Conservation (phyloP, 2,888 invertebrate genomes). For the Ophioninae sp. region DNA sequence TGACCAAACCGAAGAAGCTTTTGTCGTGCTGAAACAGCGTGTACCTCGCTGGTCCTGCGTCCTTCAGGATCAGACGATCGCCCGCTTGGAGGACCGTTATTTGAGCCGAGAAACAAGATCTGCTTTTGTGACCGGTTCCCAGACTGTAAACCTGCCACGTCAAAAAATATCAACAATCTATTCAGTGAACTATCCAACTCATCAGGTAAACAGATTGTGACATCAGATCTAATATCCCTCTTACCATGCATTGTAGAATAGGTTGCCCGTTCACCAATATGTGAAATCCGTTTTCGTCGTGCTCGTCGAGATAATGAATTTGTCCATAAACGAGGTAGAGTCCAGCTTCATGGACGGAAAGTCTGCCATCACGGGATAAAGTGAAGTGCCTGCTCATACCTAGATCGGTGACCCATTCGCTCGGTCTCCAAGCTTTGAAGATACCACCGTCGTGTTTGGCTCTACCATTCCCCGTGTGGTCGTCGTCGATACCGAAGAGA, state of each 20-base stretch:
- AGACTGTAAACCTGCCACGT: constrained; percentile 74
- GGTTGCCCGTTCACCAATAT: constrained; percentile 85
- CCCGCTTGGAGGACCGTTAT: constrained; percentile 77
- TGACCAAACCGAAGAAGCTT: constrained; percentile 92
- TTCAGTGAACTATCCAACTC: background rate
- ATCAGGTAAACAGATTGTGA: background rate
- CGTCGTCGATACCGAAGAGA: constrained; percentile 70
- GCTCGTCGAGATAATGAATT: constrained; percentile 90
- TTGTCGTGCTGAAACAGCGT: constrained; percentile 88
- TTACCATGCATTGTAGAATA: constrained; percentile 86
- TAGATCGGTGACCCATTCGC: constrained; percentile 84
- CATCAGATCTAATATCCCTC: background rate
- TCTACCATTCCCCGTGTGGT: constrained; percentile 85
- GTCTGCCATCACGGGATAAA: constrained; percentile 83
- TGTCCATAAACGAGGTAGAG: constrained; percentile 91
- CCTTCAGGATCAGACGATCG: constrained; percentile 87
- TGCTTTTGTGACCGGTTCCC: constrained; percentile 73
- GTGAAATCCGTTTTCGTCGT: constrained; percentile 89
- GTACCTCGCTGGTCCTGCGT: constrained; percentile 86
- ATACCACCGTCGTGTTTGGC: constrained; percentile 85
- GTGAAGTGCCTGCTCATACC: constrained; percentile 85
- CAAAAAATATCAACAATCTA: background rate
- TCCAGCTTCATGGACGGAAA: constrained; percentile 87
- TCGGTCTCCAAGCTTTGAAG: constrained; percentile 86
- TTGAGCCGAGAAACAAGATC: constrained; percentile 77